Conservation (phyloP, 2,113 vertebrate species). For the Helogale parvula region DNA sequence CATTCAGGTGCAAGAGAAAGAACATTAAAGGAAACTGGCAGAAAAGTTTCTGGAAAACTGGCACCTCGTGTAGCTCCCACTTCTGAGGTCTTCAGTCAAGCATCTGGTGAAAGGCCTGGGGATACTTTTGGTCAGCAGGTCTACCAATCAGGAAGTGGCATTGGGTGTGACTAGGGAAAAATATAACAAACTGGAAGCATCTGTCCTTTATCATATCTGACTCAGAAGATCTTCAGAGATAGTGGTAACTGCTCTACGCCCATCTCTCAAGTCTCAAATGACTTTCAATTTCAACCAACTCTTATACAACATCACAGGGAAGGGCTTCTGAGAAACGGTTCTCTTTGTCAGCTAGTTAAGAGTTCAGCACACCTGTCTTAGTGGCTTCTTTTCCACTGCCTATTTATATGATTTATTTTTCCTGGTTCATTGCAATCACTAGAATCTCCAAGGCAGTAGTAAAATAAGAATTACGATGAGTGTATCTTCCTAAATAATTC, state of each 20-base stretch:
- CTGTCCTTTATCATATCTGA: neutral
- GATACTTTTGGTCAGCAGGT: neutral
- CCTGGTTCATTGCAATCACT: neutral
- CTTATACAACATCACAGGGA: neutral
- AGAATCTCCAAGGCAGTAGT: constrained; percentile 21
- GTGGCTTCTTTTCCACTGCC: neutral
- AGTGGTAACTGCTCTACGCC: neutral
- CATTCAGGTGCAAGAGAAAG: neutral
- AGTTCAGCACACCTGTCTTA: neutral
- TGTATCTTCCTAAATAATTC: constrained; percentile 1
- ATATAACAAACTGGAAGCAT: neutral
- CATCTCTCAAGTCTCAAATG: neutral
- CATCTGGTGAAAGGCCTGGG: neutral
- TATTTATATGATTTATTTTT: neutral
- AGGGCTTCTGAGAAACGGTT: neutral
- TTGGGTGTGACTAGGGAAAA: neutral
- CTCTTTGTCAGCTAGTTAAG: neutral
- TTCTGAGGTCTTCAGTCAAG: neutral
- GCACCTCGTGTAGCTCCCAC: neutral
- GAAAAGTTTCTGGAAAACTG: neutral
- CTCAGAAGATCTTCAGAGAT: neutral
- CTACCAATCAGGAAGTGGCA: neutral
- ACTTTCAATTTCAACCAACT: constrained; percentile 1
- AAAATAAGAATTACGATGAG: constrained; percentile 36
- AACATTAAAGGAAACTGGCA: neutral